Evolutionary conservation across 2,888 invertebrate genomes (phyloP), one percentile per base, ranked within the genome.

Genomic region (Drosophila flavopinicola): DNA sequence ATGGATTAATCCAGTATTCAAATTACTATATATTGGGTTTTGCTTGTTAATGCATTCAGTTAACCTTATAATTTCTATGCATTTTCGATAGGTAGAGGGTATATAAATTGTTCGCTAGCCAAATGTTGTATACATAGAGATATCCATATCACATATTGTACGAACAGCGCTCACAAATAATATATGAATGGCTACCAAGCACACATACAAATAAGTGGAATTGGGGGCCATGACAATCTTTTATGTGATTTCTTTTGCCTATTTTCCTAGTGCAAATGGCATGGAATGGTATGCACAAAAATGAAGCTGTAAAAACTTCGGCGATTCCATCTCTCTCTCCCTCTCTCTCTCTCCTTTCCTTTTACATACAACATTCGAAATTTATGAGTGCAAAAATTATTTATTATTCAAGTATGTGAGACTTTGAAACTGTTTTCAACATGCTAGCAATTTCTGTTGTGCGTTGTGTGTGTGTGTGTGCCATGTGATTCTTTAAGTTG

Each of bases 351-450:
- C 13, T 1, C 13, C 10, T 24, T 0, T 24, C 24, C 2, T 9
- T 39, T 15, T 6, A n/a, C 10, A 63, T 61, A 60, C 65, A 73
- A 58, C 77, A 72, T 85, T 72, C 66, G 37, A 76, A 87, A 87
- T 87, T 87, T 87, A 87, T 88, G 87, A 78, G 78, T 73, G 56
- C 56, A 73, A 77, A 84, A 77, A 87, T 84, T 74, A 87, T 87
- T 88, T 88, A 87, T 84, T 71, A 63, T 61, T 41, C 73, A 57
- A 67, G 63, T 42, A 42, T 71, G 51, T 59, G 72, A 72, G 71
- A 61, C 66, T 66, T 61, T 57, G 47, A 35, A 66, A 61, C 47
- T 63, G 67, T 52, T 60, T 60, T 47, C 66, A 41, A 29, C 64
- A 51, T 61, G 53, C 48, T 15, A 15, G 38, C 56, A 59, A 42